Conservation (phyloP, 2,113 vertebrate genomes). For the Apteryx owenii region DNA sequence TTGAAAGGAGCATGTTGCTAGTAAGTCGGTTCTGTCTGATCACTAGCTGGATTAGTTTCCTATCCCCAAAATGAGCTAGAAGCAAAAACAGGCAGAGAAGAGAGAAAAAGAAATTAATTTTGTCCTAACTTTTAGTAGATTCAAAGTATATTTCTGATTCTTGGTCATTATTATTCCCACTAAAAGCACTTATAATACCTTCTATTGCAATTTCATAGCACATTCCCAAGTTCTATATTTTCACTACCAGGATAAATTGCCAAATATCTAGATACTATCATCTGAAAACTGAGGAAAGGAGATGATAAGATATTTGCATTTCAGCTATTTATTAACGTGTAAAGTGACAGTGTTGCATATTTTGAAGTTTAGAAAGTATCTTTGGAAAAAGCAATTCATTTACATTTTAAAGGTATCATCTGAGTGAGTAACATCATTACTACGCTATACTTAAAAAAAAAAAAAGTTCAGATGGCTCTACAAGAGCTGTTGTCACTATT, state of each 20-base stretch:
- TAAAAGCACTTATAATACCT: conserved; percentile 23
- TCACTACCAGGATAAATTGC: conserved; percentile 1
- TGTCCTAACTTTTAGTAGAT: neutral
- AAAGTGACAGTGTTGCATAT: neutral
- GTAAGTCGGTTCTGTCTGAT: conserved; percentile 27
- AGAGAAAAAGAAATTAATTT: neutral
- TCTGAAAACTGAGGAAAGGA: neutral
- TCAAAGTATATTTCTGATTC: neutral
- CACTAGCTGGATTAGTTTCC: neutral
- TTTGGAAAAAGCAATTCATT: neutral
- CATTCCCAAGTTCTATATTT: conserved; percentile 1
- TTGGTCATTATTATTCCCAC: neutral
- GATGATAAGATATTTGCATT: neutral
- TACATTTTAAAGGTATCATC: neutral
- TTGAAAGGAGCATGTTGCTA: neutral
- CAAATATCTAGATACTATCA: neutral
- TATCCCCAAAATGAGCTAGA: neutral
- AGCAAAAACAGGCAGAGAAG: neutral
- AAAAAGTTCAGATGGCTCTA: neutral
- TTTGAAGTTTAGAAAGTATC: neutral
- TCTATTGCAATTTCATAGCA: conserved; percentile 1
- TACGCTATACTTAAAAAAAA: rapidly evolving
- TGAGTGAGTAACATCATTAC: neutral
- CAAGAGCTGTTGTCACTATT: neutral
- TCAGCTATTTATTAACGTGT: neutral